Evolutionary conservation across 2,888 invertebrate species (phyloP).

Genomic region (Campoplex nolae): DNA sequence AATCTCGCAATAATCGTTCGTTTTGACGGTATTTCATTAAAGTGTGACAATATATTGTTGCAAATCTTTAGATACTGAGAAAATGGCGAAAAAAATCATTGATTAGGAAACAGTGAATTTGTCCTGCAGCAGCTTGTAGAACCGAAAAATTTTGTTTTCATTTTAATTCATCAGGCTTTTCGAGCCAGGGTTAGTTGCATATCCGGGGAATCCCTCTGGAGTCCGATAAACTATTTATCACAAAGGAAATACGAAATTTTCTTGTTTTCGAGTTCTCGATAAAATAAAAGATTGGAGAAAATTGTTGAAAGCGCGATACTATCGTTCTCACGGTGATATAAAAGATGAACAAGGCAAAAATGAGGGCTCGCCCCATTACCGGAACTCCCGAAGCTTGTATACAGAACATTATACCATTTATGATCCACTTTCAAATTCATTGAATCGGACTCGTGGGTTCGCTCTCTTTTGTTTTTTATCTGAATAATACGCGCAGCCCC

Average conservation of each 20-base stretch:
- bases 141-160: neutral
- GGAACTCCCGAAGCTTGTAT: slow-evolving; percentile 57
- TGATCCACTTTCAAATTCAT: slow-evolving; percentile 75
- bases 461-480: neutral
- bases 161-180: neutral
- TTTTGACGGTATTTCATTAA: neutral
- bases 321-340: neutral
- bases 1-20: neutral
- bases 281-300: slow-evolving; percentile 23
- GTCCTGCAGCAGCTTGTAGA: neutral
- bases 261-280: neutral
- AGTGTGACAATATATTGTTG: neutral
- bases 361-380: slow-evolving; percentile 48
- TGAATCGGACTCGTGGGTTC: slow-evolving; percentile 70
- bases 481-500: neutral
- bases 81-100: neutral
- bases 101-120: neutral
- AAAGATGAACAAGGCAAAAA: slow-evolving; percentile 30
- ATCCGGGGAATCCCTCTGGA: neutral
- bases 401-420: slow-evolving; percentile 72
- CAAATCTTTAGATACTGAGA: neutral
- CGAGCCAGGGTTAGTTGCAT: neutral
- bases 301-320: slow-evolving; percentile 34
- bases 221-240: neutral
- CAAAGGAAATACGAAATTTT: neutral